phyloP scores from a whole-genome alignment of 2,888 invertebrate species.

The Rhorus exstirpatorius region DNA sequence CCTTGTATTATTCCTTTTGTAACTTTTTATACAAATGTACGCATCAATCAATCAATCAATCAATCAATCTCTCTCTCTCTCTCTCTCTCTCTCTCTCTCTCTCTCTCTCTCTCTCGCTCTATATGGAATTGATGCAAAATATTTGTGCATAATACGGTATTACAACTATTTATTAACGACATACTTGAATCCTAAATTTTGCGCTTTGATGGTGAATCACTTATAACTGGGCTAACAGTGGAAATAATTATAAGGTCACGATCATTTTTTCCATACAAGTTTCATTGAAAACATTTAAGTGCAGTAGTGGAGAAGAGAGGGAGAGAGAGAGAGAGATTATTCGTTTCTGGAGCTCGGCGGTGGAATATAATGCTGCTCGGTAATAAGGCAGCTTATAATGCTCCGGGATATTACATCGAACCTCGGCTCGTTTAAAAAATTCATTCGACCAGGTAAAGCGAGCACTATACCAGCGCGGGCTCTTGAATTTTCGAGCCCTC shows the following conservation, averaged over 20 bases:
- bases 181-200: too few relatives aligned
- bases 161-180: too few relatives aligned
- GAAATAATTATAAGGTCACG: constrained; percentile 15
- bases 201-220: too few relatives aligned
- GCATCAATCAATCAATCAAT: too few relatives aligned
- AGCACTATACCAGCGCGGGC: constrained; percentile 3
- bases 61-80: too few relatives aligned
- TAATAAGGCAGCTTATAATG: constrained; percentile 48
- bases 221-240: too few relatives aligned
- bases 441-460: constrained; percentile 39
- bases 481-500: constrained; percentile 38
- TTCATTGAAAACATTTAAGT: not conserved
- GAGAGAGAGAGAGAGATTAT: not conserved
- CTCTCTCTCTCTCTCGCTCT: too few relatives aligned
- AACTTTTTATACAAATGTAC: too few relatives aligned
- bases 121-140: too few relatives aligned
- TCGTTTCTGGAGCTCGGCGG: not conserved
- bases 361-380: constrained; percentile 41
- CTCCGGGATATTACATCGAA: constrained; percentile 46
- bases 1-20: too few relatives aligned
- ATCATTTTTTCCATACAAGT: constrained; percentile 32
- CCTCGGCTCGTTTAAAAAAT: constrained; percentile 54
- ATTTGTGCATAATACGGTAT: too few relatives aligned
- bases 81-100: too few relatives aligned
- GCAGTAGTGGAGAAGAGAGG: not conserved